A percentile compares a stretch with the other conserved stretches of the same genome.
Conservation (phyloP, 2,888 invertebrate genomes). For the Acanthosoma haemorrhoidale region DNA sequence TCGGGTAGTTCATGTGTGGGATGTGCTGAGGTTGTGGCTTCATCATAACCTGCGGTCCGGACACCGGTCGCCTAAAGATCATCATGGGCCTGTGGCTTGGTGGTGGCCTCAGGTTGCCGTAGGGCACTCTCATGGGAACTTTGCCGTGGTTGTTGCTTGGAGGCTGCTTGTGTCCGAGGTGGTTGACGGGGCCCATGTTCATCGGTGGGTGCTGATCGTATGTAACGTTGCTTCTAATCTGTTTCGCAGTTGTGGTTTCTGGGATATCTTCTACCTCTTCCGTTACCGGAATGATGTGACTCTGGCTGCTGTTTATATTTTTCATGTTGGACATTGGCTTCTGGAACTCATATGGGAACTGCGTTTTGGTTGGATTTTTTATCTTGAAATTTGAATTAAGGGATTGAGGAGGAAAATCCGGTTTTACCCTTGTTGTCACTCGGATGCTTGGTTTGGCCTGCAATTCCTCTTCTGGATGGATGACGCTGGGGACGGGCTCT, state of each 20-base stretch:
- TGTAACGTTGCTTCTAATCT: not conserved
- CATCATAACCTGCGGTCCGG: constrained; percentile 31
- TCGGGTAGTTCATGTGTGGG: constrained; percentile 35
- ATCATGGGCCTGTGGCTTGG: constrained; percentile 27
- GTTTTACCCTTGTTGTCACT: constrained; percentile 59
- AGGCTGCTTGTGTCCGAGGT: not conserved
- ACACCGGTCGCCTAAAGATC: constrained; percentile 35
- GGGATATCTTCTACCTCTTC: constrained; percentile 37
- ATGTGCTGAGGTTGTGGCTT: constrained; percentile 35
- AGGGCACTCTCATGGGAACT: constrained; percentile 16
- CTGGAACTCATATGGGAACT: constrained; percentile 36
- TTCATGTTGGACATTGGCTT: constrained; percentile 29
- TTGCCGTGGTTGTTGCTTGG: not conserved
- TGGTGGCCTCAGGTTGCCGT: constrained; percentile 17
- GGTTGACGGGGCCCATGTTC: not conserved
- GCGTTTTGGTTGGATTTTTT: constrained; percentile 25
- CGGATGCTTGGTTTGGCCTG: constrained; percentile 57
- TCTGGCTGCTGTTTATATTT: constrained; percentile 29
- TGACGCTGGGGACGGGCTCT: constrained; percentile 49
- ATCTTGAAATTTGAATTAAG: not conserved
- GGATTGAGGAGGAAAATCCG: constrained; percentile 46
- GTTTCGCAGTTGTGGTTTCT: constrained; percentile 27
- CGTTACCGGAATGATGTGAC: constrained; percentile 35
- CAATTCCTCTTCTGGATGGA: constrained; percentile 48
- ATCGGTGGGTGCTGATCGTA: not conserved